Conservation (phyloP, 2,797 vertebrate species). For the Eupleurogrammus muticus region DNA sequence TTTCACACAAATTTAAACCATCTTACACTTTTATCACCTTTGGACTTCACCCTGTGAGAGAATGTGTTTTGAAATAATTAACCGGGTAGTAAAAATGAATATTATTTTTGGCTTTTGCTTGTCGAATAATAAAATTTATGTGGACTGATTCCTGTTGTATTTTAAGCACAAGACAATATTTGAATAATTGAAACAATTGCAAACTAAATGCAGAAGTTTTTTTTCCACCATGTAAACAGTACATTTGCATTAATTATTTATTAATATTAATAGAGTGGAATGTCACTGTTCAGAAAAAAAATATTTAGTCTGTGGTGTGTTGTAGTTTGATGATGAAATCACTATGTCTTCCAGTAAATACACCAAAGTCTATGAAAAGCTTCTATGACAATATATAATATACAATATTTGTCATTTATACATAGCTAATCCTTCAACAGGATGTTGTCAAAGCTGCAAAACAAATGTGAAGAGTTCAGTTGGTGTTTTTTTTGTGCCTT, state of each 20-base stretch:
- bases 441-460: not conserved
- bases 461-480: not conserved
- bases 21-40: conserved; percentile 16
- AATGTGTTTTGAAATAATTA: not conserved
- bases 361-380: not conserved
- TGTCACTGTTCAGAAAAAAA: no score
- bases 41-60: conserved; percentile 2
- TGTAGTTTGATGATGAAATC: no score
- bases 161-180: not conserved
- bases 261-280: not conserved
- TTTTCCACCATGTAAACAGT: not conserved
- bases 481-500: not conserved
- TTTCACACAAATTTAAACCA: conserved; percentile 36
- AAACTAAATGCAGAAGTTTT: not conserved
- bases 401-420: not conserved
- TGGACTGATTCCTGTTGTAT: not conserved
- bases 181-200: no score
- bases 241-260: not conserved
- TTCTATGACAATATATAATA: not conserved
- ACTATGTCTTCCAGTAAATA: no score
- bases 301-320: no score
- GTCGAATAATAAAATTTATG: not conserved
- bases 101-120: not conserved
- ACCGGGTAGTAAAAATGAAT: not conserved
- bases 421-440: not conserved